Conservation (phyloP, 2,888 invertebrate species). For the Nebria salina region DNA sequence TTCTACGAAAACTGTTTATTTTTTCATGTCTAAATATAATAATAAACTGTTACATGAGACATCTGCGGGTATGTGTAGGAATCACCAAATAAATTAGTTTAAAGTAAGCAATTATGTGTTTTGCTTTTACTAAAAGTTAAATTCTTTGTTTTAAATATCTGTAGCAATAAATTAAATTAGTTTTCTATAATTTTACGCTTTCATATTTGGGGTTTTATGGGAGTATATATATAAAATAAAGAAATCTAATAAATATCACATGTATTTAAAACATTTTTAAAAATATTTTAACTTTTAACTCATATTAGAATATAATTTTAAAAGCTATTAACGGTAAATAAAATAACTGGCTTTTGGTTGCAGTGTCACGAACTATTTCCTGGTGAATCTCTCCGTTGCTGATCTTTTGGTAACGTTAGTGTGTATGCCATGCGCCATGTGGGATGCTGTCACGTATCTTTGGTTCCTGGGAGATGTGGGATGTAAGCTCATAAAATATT, state of each 20-base stretch:
- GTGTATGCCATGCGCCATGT: conserved; percentile 80
- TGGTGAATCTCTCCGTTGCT: conserved; percentile 78
- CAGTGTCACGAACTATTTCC: conserved; percentile 81
- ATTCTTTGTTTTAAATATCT: no score
- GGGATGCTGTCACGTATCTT: conserved; percentile 73
- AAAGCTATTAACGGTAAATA: no score
- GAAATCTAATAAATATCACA: no score
- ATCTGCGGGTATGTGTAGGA: neutral
- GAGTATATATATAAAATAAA: no score
- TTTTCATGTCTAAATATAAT: neutral
- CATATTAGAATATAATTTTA: no score
- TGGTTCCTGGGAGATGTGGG: conserved; percentile 79
- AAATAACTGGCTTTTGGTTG: conserved; percentile 56
- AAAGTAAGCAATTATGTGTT: neutral
- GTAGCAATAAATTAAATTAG: neutral
- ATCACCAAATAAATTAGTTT: neutral
- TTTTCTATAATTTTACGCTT: no score
- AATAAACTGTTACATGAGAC: neutral
- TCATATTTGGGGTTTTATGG: no score
- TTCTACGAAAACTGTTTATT: neutral
- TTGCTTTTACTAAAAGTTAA: neutral
- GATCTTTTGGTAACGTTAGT: conserved; percentile 77
- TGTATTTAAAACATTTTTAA: no score
- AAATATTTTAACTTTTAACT: no score
- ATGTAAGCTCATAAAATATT: conserved; percentile 77